Conservation (phyloP, 2,113 vertebrate genomes). For the Pachypanchax playfairii region DNA sequence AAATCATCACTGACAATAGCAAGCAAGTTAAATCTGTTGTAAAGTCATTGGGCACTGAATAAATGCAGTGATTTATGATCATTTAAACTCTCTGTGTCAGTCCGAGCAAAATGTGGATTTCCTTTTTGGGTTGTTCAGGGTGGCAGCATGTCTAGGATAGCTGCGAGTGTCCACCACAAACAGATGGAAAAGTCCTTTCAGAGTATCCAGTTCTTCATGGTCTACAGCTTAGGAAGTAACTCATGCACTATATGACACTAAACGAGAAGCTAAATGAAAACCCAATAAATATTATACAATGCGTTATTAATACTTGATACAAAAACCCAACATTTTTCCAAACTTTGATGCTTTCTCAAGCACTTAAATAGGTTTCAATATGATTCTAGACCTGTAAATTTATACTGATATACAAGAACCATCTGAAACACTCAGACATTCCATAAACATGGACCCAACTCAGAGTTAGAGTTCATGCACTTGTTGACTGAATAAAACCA, state of each 20-base stretch:
- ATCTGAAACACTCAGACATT: conserved; percentile 5
- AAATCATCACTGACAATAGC: conserved; percentile 8
- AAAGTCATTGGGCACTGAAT: conserved; percentile 19
- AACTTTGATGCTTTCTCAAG: background rate
- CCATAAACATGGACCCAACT: background rate
- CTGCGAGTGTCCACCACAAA: conserved; percentile 31
- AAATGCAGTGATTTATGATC: conserved; percentile 37
- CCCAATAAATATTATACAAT: conserved; percentile 22
- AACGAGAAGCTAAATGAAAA: conserved; percentile 15
- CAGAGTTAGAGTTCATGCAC: background rate
- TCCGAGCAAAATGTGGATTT: conserved; percentile 51
- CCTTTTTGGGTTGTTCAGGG: conserved; percentile 35
- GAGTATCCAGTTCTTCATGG: conserved; percentile 25
- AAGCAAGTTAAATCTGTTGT: conserved; percentile 22
- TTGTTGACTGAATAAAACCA: background rate
- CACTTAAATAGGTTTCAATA: background rate
- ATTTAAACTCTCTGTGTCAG: conserved; percentile 22
- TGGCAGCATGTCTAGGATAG: background rate
- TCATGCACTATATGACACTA: conserved; percentile 20
- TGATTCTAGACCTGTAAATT: background rate
- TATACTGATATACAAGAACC: background rate
- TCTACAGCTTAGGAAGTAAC: conserved; percentile 25
- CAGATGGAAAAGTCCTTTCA: conserved; percentile 50
- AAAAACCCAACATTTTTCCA: background rate
- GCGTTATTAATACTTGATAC: background rate